Percentiles rank a stretch among this genome's conserved stretches.
Conservation (phyloP, 64 coral and sea anemone species). For the Trachythela sp. region DNA sequence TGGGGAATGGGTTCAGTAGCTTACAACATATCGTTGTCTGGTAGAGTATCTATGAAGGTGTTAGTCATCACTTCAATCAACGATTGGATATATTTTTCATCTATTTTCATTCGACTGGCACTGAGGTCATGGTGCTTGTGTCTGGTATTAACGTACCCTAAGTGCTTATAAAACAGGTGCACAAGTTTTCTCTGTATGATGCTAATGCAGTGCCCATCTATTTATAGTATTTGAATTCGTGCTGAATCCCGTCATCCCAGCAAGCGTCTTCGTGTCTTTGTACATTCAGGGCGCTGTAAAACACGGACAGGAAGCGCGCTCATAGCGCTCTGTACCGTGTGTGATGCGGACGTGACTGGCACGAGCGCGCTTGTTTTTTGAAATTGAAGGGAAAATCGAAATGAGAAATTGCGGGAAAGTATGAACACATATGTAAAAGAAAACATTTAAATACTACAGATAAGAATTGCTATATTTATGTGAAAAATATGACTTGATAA, state of each 20-base stretch:
- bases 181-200: conserved; percentile 28
- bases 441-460: too few species aligned
- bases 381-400: too few species aligned
- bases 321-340: too few species aligned
- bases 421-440: too few species aligned
- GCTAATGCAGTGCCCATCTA: not conserved
- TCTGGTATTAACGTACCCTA: not conserved
- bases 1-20: conserved; percentile 17
- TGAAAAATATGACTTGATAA: too few species aligned
- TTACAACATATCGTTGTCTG: conserved; percentile 21
- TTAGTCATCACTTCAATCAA: conserved; percentile 2
- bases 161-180: not conserved
- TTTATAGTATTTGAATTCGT: not conserved
- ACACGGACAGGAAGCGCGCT: too few species aligned
- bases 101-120: conserved; percentile 8
- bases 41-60: conserved; percentile 29
- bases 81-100: conserved; percentile 27
- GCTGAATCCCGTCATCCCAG: conserved; percentile 33
- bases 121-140: conserved; percentile 30
- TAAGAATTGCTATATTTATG: too few species aligned
- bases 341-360: too few species aligned
- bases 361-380: too few species aligned
- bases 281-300: too few species aligned
- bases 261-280: conserved; percentile 40
- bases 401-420: too few species aligned